Conservation (phyloP, 1,140 invertebrate species). For the Solen grandis region DNA sequence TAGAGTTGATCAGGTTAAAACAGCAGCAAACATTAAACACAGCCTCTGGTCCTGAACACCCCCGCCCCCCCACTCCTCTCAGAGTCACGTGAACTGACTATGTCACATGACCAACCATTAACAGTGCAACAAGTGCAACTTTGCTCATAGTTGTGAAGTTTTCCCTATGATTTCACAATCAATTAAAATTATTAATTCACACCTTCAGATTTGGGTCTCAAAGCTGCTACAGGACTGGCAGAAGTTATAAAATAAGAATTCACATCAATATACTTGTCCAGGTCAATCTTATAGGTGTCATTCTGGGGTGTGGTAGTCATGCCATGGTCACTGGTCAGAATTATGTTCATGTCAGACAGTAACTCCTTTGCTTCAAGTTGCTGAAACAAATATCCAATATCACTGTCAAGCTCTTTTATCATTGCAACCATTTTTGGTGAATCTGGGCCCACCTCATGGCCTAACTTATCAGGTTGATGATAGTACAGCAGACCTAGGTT, state of each 20-base stretch:
- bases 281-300: conserved; percentile 82
- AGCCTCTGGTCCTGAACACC: no score
- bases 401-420: conserved; percentile 62
- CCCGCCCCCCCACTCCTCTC: no score
- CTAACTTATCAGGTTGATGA: conserved; percentile 87
- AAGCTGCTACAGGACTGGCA: conserved; percentile 59
- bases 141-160: no score
- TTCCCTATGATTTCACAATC: no score
- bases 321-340: conserved; percentile 89
- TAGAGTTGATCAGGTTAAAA: no score
- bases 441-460: conserved; percentile 79
- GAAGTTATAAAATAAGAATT: conserved; percentile 80
- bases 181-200: no score
- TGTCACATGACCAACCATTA: no score
- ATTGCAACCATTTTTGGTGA: conserved; percentile 71
- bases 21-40: no score
- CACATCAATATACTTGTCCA: conserved; percentile 83
- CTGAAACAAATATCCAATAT: conserved; percentile 74
- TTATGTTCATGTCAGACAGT: conserved; percentile 84
- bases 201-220: not conserved
- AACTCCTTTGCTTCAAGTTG: conserved; percentile 77
- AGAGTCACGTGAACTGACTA: no score
- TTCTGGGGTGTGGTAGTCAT: conserved; percentile 83
- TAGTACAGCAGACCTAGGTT: conserved; percentile 87
- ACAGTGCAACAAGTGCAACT: no score